Evolutionary conservation across 2,797 vertebrate genomes (phyloP).

Genomic region (Cryptoblepharus egeriae): DNA sequence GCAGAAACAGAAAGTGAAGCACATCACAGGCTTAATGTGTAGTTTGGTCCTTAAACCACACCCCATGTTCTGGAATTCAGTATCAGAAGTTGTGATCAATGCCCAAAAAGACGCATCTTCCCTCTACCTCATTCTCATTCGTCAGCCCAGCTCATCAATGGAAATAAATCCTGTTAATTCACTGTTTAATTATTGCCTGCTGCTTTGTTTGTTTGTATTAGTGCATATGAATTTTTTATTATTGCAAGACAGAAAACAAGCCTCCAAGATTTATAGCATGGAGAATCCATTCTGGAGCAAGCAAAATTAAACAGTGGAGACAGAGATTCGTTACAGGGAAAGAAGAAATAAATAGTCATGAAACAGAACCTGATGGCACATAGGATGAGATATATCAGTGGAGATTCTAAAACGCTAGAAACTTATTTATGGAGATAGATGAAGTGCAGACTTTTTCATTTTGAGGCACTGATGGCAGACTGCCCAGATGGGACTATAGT

Average conservation of each 20-base stretch:
- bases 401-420: not conserved
- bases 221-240: slow-evolving; percentile 60
- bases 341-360: slow-evolving; percentile 25
- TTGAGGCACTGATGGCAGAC: not conserved
- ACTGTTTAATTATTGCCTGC: slow-evolving; percentile 62
- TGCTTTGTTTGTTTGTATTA: slow-evolving; percentile 63
- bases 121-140: not conserved
- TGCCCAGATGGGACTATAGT: not conserved
- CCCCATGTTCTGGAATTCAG: not conserved
- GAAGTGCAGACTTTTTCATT: not conserved
- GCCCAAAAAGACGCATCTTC: not conserved
- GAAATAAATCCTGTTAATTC: slow-evolving; percentile 48
- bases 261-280: slow-evolving; percentile 22
- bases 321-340: slow-evolving; percentile 24
- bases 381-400: not conserved
- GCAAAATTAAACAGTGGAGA: slow-evolving; percentile 30
- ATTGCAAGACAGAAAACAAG: slow-evolving; percentile 21
- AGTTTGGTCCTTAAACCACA: no score
- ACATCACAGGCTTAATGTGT: no score
- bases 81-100: not conserved
- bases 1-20: no score
- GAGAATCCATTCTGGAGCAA: slow-evolving; percentile 11
- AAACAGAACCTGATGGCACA: slow-evolving; percentile 12
- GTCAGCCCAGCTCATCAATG: rapidly evolving
- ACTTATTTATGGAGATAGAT: not conserved